A percentile compares a stretch with the other conserved stretches of the same genome.
phyloP scores from a whole-genome alignment of 2,797 vertebrate genomes.

The Sebastes kiyomatsui region DNA sequence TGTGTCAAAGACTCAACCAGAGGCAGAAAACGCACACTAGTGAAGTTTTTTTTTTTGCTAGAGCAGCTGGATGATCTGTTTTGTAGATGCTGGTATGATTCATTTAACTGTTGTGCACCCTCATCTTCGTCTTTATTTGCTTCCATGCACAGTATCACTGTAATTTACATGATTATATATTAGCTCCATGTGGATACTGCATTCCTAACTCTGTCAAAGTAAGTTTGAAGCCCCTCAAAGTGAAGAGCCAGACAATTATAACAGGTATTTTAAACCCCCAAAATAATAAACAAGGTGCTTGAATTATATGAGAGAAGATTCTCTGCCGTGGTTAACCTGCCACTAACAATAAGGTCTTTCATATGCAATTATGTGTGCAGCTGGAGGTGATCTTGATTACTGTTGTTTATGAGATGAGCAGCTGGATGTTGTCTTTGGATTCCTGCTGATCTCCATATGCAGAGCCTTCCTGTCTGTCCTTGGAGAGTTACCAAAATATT shows the following conservation, averaged over 20 bases:
- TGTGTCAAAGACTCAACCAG: slow-evolving; percentile 15
- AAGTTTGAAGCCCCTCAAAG: slow-evolving; percentile 23
- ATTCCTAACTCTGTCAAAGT: slow-evolving; percentile 30
- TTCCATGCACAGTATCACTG: neutral
- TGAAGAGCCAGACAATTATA: slow-evolving; percentile 8
- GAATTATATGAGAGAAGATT: slow-evolving; percentile 9
- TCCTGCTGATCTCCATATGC: slow-evolving; percentile 35
- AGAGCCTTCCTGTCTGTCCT: slow-evolving; percentile 8
- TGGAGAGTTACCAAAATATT: slow-evolving; percentile 39
- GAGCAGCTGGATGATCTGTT: neutral
- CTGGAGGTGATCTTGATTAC: slow-evolving; percentile 48
- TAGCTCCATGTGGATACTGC: slow-evolving; percentile 9
- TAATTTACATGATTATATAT: slow-evolving; percentile 41
- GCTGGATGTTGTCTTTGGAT: slow-evolving; percentile 47
- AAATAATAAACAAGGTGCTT: slow-evolving; percentile 19
- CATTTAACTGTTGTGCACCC: neutral
- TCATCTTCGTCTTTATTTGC: slow-evolving; percentile 5
- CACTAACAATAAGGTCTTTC: slow-evolving; percentile 25
- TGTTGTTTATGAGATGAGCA: slow-evolving; percentile 61
- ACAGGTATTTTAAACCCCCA: slow-evolving; percentile 18
- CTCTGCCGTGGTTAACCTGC: neutral
- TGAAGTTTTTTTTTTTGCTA: neutral
- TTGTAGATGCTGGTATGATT: neutral
- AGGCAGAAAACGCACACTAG: neutral
- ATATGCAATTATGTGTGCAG: slow-evolving; percentile 26